Conservation (phyloP, 2,113 vertebrate species). For the Corythornis vintsioides region DNA sequence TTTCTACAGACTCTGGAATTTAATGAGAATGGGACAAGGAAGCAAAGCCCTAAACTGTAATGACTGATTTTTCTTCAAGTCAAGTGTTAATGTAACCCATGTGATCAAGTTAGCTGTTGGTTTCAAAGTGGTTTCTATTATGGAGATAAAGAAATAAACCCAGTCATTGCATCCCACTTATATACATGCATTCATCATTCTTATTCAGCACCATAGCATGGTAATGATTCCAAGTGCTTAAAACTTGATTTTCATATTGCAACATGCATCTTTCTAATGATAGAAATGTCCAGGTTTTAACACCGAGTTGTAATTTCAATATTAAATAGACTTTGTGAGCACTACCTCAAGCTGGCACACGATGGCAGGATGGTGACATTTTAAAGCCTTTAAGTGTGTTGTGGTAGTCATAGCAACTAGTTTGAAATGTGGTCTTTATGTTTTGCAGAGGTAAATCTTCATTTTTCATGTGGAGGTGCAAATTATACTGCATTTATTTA, state of each 20-base stretch:
- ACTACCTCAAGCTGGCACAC: constrained; percentile 37
- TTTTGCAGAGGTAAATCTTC: neutral
- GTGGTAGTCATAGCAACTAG: constrained; percentile 30
- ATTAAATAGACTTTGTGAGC: neutral
- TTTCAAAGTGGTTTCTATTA: neutral
- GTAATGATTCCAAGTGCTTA: neutral
- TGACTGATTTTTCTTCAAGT: neutral
- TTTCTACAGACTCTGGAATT: neutral
- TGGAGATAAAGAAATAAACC: neutral
- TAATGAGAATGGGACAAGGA: neutral
- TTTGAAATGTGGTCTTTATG: neutral
- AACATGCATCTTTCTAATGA: neutral
- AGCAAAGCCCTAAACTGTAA: neutral
- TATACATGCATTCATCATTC: neutral
- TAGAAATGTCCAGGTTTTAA: neutral
- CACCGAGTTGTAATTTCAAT: neutral
- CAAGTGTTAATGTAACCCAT: neutral
- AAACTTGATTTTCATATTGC: neutral
- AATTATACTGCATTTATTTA: neutral
- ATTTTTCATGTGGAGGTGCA: neutral
- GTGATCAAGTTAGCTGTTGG: neutral
- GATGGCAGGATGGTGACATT: constrained; percentile 57
- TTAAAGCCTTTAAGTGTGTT: neutral
- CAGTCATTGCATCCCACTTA: neutral
- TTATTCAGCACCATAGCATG: neutral